phyloP scores from a whole-genome alignment of 1,140 invertebrate species.

The Drosophila nigromelanica region DNA sequence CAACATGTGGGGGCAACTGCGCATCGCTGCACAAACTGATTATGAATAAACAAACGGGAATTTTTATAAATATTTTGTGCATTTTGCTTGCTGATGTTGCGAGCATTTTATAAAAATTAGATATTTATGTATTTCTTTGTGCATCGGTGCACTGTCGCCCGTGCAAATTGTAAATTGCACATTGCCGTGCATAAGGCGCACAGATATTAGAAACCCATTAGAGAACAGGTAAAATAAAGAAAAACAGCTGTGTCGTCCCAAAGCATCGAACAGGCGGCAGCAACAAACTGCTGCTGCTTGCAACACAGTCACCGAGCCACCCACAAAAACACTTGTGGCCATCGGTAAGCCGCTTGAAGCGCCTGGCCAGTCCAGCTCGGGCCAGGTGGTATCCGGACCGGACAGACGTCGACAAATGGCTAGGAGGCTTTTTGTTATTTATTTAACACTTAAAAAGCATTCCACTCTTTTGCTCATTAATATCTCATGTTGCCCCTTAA shows the following conservation, averaged over 20 bases:
- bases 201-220: conserved; percentile 27
- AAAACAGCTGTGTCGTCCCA: conserved; percentile 8
- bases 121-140: conserved; percentile 74
- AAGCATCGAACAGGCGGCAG: conserved; percentile 5
- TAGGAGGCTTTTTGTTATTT: conserved; percentile 68
- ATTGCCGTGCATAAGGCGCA: conserved; percentile 15
- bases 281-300: not conserved
- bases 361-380: conserved; percentile 22
- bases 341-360: conserved; percentile 68
- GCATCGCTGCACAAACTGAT: conserved; percentile 78
- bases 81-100: conserved; percentile 10
- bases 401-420: conserved; percentile 51
- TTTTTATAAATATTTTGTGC: conserved; percentile 69
- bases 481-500: conserved; percentile 80
- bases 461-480: conserved; percentile 78
- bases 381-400: conserved; percentile 1
- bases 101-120: conserved; percentile 65
- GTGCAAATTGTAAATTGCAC: conserved; percentile 16
- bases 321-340: conserved; percentile 47
- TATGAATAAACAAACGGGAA: conserved; percentile 77
- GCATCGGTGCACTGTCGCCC: conserved; percentile 52
- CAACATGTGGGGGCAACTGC: conserved; percentile 23
- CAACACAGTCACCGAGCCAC: conserved; percentile 8
- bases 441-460: conserved; percentile 83
- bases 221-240: not conserved